Evolutionary conservation across 2,113 vertebrate species (phyloP), one percentile per base, ranked within the genome.

Genomic region (Poicephalus meyeri): DNA sequence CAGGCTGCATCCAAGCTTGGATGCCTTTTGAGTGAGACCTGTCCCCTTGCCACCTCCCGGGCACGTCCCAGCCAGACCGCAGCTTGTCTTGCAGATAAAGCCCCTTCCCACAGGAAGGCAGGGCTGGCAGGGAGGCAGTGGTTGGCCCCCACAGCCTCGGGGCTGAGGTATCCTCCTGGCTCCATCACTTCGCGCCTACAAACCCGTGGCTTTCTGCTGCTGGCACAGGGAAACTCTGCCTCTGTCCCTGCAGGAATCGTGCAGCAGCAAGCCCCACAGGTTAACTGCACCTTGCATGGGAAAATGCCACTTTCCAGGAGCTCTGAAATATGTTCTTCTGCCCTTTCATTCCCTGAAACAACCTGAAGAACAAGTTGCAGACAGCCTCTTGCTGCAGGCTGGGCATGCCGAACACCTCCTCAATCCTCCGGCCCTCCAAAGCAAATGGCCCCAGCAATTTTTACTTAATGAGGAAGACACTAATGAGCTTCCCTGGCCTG

Each of bases 241-340:
- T 61, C 37, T n/a, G 19, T 66, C 44, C n/a, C 23, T 8, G 4
- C 0, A 4, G 80, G 37, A 69, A 69, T 16, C 73, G 58, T 8
- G 26, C 0, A 0, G 64, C 23, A 46, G 13, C 0, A 4, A 58
- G 46, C 60, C 58, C 82, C 5, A 1, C 0, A 33, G 61, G 17
- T 78, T 63, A 60, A n/a, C 61, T 3, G 8, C 83, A 72, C 83
- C 77, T 79, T 2, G 18, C 0, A 2, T 24, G n/a, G 82, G 58
- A 39, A 9, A n/a, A 17, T 0, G 1, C 31, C 24, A 16, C 73
- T 79, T 46, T 63, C 53, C 2, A 0, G 17, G 3, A n/a, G 58
- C 73, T 86, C 23, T n/a, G 60, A 29, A 71, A 50, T 7, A 13
- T 0, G 0, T 50, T 37, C 46, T 33, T 11, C 39, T 69, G 23